Percentiles rank a stretch among this genome's conserved stretches.
These are phyloP conservation scores for Triplophysa rosa DNA, from an alignment of 2,113 vertebrate genomes.

Conservation along the genomic window DNA sequence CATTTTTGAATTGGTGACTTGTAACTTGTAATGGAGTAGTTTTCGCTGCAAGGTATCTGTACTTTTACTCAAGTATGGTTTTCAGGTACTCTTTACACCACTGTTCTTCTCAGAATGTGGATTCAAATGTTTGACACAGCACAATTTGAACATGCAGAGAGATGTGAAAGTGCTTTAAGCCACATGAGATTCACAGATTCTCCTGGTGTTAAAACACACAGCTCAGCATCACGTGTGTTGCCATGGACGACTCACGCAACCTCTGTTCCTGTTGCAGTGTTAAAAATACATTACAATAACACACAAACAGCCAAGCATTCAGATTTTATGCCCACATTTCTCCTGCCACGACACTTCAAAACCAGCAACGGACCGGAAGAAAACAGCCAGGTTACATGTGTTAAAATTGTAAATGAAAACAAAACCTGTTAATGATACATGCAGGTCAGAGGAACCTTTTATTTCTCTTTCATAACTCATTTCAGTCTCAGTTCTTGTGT, in stretches of 20 bases:
- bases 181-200: background rate
- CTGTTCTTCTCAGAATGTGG: background rate
- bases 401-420: too few species aligned
- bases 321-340: background rate
- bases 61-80: too few species aligned
- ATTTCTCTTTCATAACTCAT: too few species aligned
- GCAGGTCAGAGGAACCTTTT: too few species aligned
- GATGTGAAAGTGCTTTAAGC: background rate
- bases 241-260: slow-evolving; percentile 45
- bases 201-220: slow-evolving; percentile 7
- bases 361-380: background rate
- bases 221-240: slow-evolving; percentile 37
- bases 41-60: too few species aligned
- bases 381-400: too few species aligned
- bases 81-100: too few species aligned
- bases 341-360: background rate
- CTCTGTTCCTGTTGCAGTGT: background rate
- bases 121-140: background rate
- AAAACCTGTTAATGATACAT: too few species aligned
- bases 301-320: background rate
- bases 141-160: background rate
- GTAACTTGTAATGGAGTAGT: too few species aligned
- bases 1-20: too few species aligned
- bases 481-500: too few species aligned
- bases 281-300: slow-evolving; percentile 32